Evolutionary conservation across 2,888 invertebrate species (phyloP).

Genomic region (Drosophila ustulata): DNA sequence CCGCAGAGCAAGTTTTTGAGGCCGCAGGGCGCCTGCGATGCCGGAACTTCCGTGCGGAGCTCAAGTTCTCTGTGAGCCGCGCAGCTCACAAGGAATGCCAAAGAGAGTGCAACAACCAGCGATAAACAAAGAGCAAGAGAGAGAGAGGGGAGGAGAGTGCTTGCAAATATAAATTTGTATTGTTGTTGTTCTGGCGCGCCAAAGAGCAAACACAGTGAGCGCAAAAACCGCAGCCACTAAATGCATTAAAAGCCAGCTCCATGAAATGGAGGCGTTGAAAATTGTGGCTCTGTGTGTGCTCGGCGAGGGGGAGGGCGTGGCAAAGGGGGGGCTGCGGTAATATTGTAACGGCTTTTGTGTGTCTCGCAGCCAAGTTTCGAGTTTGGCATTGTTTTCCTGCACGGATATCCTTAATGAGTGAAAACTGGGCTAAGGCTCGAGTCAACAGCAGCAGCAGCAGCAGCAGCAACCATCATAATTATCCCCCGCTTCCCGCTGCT

Average conservation of each 20-base stretch:
- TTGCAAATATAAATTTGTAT: constrained; percentile 70
- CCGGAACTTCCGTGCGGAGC: constrained; percentile 76
- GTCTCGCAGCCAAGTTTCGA: constrained; percentile 58
- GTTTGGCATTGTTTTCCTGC: constrained; percentile 82
- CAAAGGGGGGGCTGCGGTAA: constrained; percentile 59
- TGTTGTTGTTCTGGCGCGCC: constrained; percentile 72
- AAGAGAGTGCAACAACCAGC: constrained; percentile 12
- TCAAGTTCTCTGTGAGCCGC: constrained; percentile 69
- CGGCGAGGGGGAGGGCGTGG: background rate
- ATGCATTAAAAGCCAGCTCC: constrained; percentile 73
- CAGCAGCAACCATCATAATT: constrained; percentile 62
- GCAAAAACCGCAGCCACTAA: constrained; percentile 79
- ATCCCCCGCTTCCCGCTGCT: constrained; percentile 5
- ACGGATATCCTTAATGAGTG: constrained; percentile 84
- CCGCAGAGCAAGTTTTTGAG: constrained; percentile 46
- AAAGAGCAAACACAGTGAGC: constrained; percentile 78
- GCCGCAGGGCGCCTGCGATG: constrained; percentile 41
- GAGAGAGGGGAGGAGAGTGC: constrained; percentile 15
- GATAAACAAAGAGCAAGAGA: constrained; percentile 4
- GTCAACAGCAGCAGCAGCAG: constrained; percentile 21
- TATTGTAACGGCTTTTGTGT: constrained; percentile 77
- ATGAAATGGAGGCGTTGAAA: constrained; percentile 58
- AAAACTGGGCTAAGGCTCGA: constrained; percentile 77
- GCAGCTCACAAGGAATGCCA: constrained; percentile 48
- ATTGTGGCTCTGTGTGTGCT: constrained; percentile 37